These are phyloP conservation scores for Motacilla alba DNA, from an alignment of 2,113 vertebrate species.

Conservation along the genomic window DNA sequence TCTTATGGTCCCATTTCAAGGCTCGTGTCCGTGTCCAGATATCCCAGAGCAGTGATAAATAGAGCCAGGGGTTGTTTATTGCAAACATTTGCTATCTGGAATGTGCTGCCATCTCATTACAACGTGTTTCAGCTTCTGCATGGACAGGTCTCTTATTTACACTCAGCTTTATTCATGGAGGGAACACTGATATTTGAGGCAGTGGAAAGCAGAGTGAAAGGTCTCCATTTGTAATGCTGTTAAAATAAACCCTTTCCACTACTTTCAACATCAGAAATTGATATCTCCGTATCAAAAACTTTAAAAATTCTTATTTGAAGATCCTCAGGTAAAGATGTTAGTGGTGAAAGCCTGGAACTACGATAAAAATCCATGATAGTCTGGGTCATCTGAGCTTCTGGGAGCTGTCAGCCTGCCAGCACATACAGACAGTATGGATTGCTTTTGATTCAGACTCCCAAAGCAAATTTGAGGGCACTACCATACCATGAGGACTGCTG, in stretches of 20 bases:
- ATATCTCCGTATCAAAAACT: background rate
- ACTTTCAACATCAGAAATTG: background rate
- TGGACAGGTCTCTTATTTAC: background rate
- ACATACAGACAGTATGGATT: background rate
- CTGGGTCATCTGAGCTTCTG: background rate
- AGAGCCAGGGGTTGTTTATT: constrained; percentile 5
- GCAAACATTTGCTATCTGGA: background rate
- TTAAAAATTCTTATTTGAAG: background rate
- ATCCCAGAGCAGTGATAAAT: background rate
- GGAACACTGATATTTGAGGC: background rate
- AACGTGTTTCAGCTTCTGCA: background rate
- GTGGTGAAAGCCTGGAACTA: background rate
- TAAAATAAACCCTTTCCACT: background rate
- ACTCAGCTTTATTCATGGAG: background rate
- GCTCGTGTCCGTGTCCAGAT: background rate
- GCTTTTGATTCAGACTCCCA: background rate
- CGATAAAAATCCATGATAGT: background rate
- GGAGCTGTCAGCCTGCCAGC: background rate
- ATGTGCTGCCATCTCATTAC: background rate
- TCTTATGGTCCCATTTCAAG: constrained; percentile 1
- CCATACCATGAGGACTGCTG: background rate
- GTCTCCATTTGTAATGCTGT: background rate
- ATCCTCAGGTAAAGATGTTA: background rate
- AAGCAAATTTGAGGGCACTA: background rate
- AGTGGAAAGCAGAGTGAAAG: background rate